These are phyloP conservation scores for Ascaphus truei DNA, from an alignment of 2,113 vertebrate species.

Conservation along the genomic window DNA sequence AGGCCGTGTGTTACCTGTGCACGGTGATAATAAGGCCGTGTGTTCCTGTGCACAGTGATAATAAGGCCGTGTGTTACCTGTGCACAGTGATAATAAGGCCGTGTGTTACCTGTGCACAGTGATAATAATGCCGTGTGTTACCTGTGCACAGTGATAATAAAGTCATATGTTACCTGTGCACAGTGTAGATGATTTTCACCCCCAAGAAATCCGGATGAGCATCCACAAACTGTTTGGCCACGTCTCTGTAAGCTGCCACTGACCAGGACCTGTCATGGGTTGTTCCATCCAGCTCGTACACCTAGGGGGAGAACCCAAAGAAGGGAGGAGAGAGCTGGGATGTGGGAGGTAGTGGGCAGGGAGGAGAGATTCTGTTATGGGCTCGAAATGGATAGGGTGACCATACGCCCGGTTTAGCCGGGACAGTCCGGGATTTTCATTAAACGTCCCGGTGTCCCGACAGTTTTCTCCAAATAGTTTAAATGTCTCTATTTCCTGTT, in stretches of 20 bases:
- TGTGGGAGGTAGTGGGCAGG: background rate
- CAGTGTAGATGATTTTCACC: conserved; percentile 67
- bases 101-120: too few species aligned
- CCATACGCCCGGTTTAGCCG: too few species aligned
- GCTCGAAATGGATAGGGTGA: too few species aligned
- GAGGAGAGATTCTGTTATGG: background rate
- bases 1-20: too few species aligned
- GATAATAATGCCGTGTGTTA: too few species aligned
- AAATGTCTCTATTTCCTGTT: too few species aligned
- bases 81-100: background rate
- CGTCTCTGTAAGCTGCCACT: conserved; percentile 65
- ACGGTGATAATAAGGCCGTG: too few species aligned
- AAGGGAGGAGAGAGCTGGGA: background rate
- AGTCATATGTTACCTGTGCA: conserved; percentile 48
- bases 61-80: too few species aligned
- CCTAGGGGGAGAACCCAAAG: conserved; percentile 46
- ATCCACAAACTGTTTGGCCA: conserved; percentile 59
- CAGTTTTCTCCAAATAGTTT: too few species aligned
- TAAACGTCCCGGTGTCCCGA: too few species aligned
- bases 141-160: background rate
- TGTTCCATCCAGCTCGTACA: conserved; percentile 81
- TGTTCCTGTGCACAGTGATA: too few species aligned
- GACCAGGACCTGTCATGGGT: conserved; percentile 62
- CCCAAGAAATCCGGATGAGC: conserved; percentile 78
- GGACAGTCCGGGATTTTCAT: too few species aligned